Evolutionary conservation across 2,888 invertebrate genomes (phyloP).

Genomic region (Heliconius ethilla): DNA sequence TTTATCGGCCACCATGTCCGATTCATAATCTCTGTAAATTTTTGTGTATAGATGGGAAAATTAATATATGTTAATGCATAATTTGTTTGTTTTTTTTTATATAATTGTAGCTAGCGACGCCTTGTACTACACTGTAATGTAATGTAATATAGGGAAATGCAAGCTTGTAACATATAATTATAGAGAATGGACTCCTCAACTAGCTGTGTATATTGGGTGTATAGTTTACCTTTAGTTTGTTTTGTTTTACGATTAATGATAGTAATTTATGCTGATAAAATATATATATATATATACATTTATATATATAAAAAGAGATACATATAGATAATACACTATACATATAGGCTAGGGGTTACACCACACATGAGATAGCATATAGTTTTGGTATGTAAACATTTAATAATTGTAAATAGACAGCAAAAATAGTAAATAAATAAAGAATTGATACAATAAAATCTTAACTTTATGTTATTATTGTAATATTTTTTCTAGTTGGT

Average conservation of each 20-base stretch:
- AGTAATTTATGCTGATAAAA: slow-evolving; percentile 81
- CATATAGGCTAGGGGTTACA: slow-evolving; percentile 79
- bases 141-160: slow-evolving; percentile 67
- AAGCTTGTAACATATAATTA: slow-evolving; percentile 75
- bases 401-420: slow-evolving; percentile 78
- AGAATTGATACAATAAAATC: slow-evolving; percentile 79
- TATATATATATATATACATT: slow-evolving; percentile 59
- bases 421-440: slow-evolving; percentile 72
- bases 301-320: slow-evolving; percentile 73
- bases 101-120: slow-evolving; percentile 66
- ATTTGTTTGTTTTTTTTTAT: slow-evolving; percentile 65
- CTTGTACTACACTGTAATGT: slow-evolving; percentile 60
- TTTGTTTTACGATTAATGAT: slow-evolving; percentile 75
- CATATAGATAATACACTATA: slow-evolving; percentile 79
- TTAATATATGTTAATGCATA: slow-evolving; percentile 78
- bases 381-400: slow-evolving; percentile 80
- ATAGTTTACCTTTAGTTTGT: slow-evolving; percentile 76
- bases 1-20: slow-evolving; percentile 66
- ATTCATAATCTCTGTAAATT: slow-evolving; percentile 79
- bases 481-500: slow-evolving; percentile 72
- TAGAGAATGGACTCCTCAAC: slow-evolving; percentile 69
- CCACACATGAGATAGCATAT: slow-evolving; percentile 76
- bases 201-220: slow-evolving; percentile 81
- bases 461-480: slow-evolving; percentile 76
- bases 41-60: slow-evolving; percentile 80